Conservation (phyloP, 1,140 invertebrate species). For the Diachasma alloeum region DNA sequence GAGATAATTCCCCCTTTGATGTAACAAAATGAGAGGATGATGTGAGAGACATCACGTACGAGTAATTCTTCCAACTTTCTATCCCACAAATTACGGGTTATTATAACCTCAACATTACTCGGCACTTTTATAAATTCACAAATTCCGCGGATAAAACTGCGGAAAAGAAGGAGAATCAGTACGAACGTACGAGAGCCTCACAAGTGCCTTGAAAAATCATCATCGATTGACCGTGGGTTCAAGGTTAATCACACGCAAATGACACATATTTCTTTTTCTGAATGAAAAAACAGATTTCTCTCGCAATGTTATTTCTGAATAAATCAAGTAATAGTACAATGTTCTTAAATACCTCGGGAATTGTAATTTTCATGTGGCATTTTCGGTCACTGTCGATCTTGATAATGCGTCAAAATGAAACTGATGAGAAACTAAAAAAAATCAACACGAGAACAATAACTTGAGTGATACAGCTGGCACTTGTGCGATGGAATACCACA, state of each 20-base stretch:
- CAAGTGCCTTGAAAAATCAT: background rate
- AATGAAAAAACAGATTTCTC: background rate
- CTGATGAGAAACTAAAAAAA: background rate
- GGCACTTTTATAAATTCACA: constrained; percentile 17
- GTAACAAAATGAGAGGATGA: background rate
- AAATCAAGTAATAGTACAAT: constrained; percentile 14
- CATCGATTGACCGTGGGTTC: background rate
- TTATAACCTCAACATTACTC: constrained; percentile 27
- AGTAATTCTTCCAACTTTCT: background rate
- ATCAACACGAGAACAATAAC: background rate
- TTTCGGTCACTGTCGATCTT: background rate
- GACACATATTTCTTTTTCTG: background rate
- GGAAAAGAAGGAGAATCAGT: background rate
- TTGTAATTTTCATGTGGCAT: background rate
- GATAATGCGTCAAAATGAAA: background rate
- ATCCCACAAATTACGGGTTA: background rate
- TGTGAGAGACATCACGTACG: background rate
- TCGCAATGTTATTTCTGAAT: background rate
- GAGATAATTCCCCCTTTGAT: background rate
- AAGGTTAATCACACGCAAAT: constrained; percentile 4
- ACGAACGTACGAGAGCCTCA: background rate
- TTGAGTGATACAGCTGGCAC: constrained; percentile 1
- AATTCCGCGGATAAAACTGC: background rate
- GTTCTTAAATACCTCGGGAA: background rate
- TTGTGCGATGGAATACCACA: background rate